phyloP scores from a whole-genome alignment of 2,888 invertebrate species.

The Papilio protenor region DNA sequence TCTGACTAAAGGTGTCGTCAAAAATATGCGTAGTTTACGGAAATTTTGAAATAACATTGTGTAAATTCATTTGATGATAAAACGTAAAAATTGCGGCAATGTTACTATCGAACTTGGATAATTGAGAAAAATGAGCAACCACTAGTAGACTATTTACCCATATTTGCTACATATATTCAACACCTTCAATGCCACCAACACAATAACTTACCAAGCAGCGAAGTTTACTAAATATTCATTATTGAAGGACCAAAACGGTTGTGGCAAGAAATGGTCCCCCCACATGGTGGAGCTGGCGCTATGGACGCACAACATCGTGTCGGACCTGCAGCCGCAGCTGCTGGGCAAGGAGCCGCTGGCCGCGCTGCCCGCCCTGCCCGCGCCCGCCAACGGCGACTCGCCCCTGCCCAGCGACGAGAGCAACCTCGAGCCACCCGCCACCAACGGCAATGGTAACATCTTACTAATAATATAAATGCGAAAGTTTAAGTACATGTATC shows the following conservation, averaged over 20 bases:
- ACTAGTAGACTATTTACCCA: too few species aligned
- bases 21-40: conserved; percentile 18
- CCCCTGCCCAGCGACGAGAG: conserved; percentile 89
- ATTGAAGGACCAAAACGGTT: conserved; percentile 79
- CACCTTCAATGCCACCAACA: background rate
- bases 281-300: conserved; percentile 95
- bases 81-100: too few species aligned
- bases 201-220: background rate
- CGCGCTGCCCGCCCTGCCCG: conserved; percentile 71
- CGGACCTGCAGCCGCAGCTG: conserved; percentile 93
- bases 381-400: conserved; percentile 80
- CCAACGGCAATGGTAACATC: conserved; percentile 81
- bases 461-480: too few species aligned
- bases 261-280: conserved; percentile 87
- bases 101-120: too few species aligned
- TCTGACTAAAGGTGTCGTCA: conserved; percentile 22
- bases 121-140: too few species aligned
- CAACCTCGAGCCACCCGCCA: conserved; percentile 88
- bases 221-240: background rate
- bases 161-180: background rate
- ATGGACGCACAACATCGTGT: conserved; percentile 96
- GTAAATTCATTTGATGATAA: too few species aligned
- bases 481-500: too few species aligned
- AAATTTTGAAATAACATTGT: background rate
- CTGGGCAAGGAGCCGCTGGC: conserved; percentile 89